Conservation (phyloP, 2,888 invertebrate species). For the Ormyrus nitidulus region DNA sequence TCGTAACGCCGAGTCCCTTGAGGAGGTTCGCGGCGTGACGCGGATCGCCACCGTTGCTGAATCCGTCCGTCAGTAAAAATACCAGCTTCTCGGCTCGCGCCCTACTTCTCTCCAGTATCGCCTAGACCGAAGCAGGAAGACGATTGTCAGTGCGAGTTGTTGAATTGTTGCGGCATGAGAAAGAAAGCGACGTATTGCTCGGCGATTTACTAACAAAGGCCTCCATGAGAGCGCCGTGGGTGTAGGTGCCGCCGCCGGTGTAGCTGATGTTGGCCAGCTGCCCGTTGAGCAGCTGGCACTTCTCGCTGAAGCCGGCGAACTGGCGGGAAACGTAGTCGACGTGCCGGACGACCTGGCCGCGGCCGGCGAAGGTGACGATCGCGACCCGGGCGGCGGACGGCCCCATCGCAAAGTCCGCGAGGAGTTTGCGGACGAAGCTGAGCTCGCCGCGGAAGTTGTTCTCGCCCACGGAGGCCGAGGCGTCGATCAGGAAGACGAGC, state of each 20-base stretch:
- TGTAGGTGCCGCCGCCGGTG: conserved; percentile 83
- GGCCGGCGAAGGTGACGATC: conserved; percentile 81
- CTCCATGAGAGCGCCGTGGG: conserved; percentile 81
- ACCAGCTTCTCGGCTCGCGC: conserved; percentile 78
- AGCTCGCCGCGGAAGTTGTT: conserved; percentile 82
- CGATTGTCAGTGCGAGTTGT: not conserved
- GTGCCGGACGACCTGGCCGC: conserved; percentile 77
- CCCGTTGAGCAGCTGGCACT: conserved; percentile 80
- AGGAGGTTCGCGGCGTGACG: conserved; percentile 79
- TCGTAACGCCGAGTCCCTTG: conserved; percentile 77
- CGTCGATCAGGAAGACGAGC: conserved; percentile 82
- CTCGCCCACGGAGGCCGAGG: conserved; percentile 82
- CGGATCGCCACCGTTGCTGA: conserved; percentile 84
- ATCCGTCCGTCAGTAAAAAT: conserved; percentile 84
- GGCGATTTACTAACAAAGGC: conserved; percentile 77
- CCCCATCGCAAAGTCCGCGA: conserved; percentile 82
- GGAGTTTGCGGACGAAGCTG: conserved; percentile 81
- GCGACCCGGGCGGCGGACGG: conserved; percentile 80
- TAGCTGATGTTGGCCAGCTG: conserved; percentile 80
- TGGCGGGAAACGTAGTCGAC: conserved; percentile 80
- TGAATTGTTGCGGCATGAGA: not conserved
- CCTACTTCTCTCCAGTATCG: conserved; percentile 76
- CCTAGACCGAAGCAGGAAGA: conserved; percentile 65
- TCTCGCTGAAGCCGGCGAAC: conserved; percentile 77
- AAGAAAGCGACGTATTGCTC: not conserved